Evolutionary conservation across 2,888 invertebrate species (phyloP), one percentile per base, ranked within the genome.

Genomic region (Caradrina clavipalpis): DNA sequence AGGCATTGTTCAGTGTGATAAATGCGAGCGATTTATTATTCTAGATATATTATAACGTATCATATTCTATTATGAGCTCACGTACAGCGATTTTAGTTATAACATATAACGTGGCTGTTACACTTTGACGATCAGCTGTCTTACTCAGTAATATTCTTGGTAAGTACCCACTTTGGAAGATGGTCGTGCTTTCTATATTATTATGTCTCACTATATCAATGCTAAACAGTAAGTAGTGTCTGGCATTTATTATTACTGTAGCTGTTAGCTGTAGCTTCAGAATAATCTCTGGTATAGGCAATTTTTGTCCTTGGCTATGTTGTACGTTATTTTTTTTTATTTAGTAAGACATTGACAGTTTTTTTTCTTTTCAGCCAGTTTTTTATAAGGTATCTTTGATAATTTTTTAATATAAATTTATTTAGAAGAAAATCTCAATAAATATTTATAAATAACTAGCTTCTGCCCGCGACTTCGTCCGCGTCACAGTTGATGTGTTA

Each of bases 21-120:
- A 83, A 82, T 81, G 73, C 21, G 31, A 50, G 51, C 77, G 50
- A 82, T 82, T 73, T 82, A 79, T 82, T 79, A 72, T 58, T 13
- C 71, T 53, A 69, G 69, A 80, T 78, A 70, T 73, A 73, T 69
- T 61, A 69, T 81, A 59, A 62, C 67, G 61, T 76, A 82, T 78
- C 55, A 70, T 69, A 76, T 76, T 68, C 47, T 66, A 68, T 69
- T 65, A 64, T 62, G 73, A 64, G 59, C 68, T 70, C 83, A 82
- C 83, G 82, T 81, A 75, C 51, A 63, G 42, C 60, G 70, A 81
- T 75, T 82, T 81, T 71, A 75, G 76, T 76, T 71, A 71, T 70
- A 76, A 59, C 61, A 47, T 69, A 57, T 72, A 63, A 42, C 62
- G 22, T 62, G 42, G 42, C 35, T 69, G 53, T 61, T 69, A 80